phyloP scores from a whole-genome alignment of 2,888 invertebrate genomes.

The Tetanocera ferruginea region DNA sequence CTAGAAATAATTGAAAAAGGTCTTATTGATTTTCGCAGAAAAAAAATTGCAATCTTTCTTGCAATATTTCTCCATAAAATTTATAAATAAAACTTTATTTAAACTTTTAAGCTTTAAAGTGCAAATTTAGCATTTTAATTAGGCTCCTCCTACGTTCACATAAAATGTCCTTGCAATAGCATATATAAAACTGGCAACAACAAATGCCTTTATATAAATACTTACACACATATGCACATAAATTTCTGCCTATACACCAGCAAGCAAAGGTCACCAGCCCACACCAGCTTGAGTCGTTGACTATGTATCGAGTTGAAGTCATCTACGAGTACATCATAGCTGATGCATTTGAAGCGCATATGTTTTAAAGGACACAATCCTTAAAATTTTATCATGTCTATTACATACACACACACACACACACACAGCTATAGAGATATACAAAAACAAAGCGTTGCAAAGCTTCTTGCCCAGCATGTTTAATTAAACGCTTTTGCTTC shows the following conservation, averaged over 20 bases:
- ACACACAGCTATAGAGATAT: neutral
- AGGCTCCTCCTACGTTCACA: slow-evolving; percentile 43
- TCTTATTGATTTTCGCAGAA: too few species aligned
- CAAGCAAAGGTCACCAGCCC: slow-evolving; percentile 29
- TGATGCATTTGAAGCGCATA: too few species aligned
- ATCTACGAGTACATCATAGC: neutral
- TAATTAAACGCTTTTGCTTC: neutral
- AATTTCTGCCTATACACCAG: neutral
- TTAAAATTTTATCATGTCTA: too few species aligned
- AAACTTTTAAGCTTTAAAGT: too few species aligned
- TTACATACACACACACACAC: too few species aligned
- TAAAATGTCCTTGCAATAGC: slow-evolving; percentile 43
- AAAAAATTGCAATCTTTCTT: too few species aligned
- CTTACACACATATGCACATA: neutral
- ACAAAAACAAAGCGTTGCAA: neutral
- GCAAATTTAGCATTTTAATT: slow-evolving; percentile 11
- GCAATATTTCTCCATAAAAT: too few species aligned
- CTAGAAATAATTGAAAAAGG: too few species aligned
- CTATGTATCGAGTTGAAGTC: neutral
- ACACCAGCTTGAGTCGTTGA: neutral
- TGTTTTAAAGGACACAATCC: too few species aligned
- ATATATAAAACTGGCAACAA: slow-evolving; percentile 35
- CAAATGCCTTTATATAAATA: neutral
- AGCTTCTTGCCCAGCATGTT: neutral
- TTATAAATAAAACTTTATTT: too few species aligned